phyloP scores from a whole-genome alignment of 2,113 vertebrate genomes.

The Eidolon helvum region DNA sequence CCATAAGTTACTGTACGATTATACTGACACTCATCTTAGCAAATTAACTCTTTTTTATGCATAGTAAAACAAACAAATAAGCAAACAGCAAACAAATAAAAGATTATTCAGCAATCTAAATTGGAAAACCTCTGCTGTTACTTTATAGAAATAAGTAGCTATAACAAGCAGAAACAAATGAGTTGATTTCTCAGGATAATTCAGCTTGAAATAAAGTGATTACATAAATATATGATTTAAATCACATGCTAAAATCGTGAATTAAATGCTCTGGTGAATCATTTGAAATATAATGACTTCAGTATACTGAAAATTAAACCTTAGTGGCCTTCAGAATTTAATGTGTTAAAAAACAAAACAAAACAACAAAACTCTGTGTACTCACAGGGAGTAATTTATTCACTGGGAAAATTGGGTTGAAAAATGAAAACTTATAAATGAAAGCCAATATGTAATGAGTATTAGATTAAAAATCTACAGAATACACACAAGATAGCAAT shows the following conservation, averaged over 20 bases:
- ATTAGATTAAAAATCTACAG: neutral
- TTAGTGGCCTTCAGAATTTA: neutral
- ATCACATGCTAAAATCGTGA: conserved; percentile 58
- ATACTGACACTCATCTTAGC: neutral
- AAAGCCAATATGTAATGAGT: conserved; percentile 64
- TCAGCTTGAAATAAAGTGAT: conserved; percentile 51
- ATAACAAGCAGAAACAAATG: neutral
- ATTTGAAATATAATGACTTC: neutral
- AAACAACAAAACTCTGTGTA: neutral
- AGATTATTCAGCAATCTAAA: neutral
- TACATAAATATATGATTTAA: conserved; percentile 47
- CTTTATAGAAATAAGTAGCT: neutral
- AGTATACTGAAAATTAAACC: neutral
- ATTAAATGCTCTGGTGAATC: neutral
- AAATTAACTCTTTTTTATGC: neutral
- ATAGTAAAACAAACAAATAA: neutral
- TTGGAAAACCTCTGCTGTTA: neutral
- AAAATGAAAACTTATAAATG: conserved; percentile 75
- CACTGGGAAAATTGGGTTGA: conserved; percentile 26
- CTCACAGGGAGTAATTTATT: conserved; percentile 9
- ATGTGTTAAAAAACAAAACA: neutral
- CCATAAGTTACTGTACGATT: neutral
- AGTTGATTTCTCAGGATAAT: conserved; percentile 44
- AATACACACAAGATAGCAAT: neutral
- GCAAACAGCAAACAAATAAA: neutral